Base-by-base conservation (phyloP, 2,113 vertebrate species). In the Emydocephalus ijimae region DNA sequence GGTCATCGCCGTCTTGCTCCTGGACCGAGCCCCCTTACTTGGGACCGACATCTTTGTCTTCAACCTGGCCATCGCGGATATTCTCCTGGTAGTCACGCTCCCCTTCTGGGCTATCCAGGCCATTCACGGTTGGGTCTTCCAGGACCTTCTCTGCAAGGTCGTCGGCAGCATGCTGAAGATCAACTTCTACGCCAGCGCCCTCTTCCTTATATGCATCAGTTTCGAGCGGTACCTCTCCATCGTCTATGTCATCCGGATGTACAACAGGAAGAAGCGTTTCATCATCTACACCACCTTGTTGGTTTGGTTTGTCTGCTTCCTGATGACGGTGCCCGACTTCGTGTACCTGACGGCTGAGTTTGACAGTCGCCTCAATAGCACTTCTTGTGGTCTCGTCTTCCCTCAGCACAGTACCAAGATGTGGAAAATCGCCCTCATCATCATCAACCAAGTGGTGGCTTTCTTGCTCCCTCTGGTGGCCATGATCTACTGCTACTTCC, bases 141-240 rank as follows among this genome's bases (percentile, higher is more conserved):
- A 98, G 18, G 95, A 95, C 0, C 94, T 89, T 8, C 92, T 98
- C 2, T 99, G 98, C 96, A 98, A 98, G 94, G 94, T 98, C 86
- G 92, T 95, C 0, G 98, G 98, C 29, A 96, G 98, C 26, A 89
- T 98, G 74, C 98, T 98, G 92, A 98, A 96, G 94, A 96, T 98
- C 93, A 99, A 98, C 95, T 98, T 98, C 96, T 98, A 98, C n/a
- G 97, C 98, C 34, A 98, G 98, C 26, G 98, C 98, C 95, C 98
- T 98, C 64, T 97, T 99, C 91, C 97, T 99, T 92, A 98, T 97
- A 87, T 98, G 98, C 96, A 99, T 99, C 96, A 99, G 98, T 92
- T 94, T 98, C 7, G 98, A 99, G 92, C 98, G 98, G 26, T 99
- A 99, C 97, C 90, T 99, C 92, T 98, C 98, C 91, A 98, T 99